Base-by-base conservation (phyloP, 2,113 vertebrate genomes). In the Rhynchomys soricoides region DNA sequence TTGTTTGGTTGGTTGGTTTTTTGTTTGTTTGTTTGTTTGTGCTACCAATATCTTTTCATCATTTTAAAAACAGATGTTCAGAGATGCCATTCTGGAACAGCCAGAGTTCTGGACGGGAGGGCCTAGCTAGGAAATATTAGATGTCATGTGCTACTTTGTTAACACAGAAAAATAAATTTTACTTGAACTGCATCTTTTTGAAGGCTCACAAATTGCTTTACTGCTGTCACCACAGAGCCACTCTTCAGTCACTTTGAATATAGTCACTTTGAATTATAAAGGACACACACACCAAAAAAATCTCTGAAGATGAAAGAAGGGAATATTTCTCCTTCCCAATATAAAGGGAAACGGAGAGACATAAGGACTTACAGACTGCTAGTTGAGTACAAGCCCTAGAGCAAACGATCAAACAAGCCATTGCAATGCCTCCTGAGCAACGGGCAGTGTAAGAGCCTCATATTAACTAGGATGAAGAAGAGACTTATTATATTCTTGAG, bases 181-280 rank as follows among this genome's bases (percentile, higher is more conserved):
- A 71, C 83, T 93, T 90, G 59, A 29, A 66, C 68, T 66, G 62
- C 78, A 79, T 85, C 55, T 95, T 93, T 96, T 55, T 86, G 93
- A 95, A 96, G 83, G 64, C 64, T 88, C 68, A 90, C 90, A 88
- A 93, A 96, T 73, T 92, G 90, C 92, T 94, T 89, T 50, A 59
- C 70, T 66, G 86, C n/a, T 79, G 78, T 93, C 83, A 71, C 31
- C 50, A 52, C n/a, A 94, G 73, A 91, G 70, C 34, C 37, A 64
- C 68, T 70, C 16, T 94, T 96, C 73, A 81, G 59, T 93, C 83
- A 95, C 93, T 93, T 59, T 90, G 81, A 97, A 90, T n/a, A n/a
- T n/a, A n/a, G n/a, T n/a, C n/a, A n/a, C n/a, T n/a, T n/a, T n/a
- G 48, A 96, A 90, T 96, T 93, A 96, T 73, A 96, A 96, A 96